These are phyloP conservation scores for Thaumatotibia leucotreta DNA, from an alignment of 1,140 invertebrate species.

Conservation along the genomic window DNA sequence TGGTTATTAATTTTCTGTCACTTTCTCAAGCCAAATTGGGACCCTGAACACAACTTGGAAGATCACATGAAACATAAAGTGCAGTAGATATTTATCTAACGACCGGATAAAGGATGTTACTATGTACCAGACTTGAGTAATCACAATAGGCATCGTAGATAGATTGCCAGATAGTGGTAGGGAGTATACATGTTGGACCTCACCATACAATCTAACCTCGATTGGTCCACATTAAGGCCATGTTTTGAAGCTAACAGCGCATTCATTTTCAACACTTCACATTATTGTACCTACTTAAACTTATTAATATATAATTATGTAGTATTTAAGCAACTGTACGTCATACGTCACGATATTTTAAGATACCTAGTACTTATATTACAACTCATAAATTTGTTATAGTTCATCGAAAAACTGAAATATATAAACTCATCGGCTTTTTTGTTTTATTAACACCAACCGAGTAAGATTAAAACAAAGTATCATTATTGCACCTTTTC, in stretches of 20 bases:
- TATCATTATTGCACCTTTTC: conserved; percentile 33
- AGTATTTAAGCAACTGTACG: neutral
- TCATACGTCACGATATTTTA: neutral
- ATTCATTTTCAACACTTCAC: neutral
- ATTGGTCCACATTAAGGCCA: conserved; percentile 67
- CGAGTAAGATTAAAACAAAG: conserved; percentile 14
- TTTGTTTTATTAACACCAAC: conserved; percentile 7
- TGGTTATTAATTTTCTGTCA: neutral
- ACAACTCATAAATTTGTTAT: conserved; percentile 36
- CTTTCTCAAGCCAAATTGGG: neutral
- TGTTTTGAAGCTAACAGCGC: conserved; percentile 17
- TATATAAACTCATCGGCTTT: conserved; percentile 20
- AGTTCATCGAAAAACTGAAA: conserved; percentile 28
- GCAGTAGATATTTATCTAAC: conserved; percentile 17
- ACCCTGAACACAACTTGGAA: conserved; percentile 34
- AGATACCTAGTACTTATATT: neutral
- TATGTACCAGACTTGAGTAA: conserved; percentile 23
- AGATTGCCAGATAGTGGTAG: neutral
- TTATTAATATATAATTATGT: neutral
- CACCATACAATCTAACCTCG: conserved; percentile 31
- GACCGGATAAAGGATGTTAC: conserved; percentile 17
- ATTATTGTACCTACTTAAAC: neutral
- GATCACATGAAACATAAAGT: conserved; percentile 19
- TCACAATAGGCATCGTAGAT: conserved; percentile 12
- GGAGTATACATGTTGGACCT: conserved; percentile 30